Evolutionary conservation across 1,140 invertebrate species (phyloP).

Genomic region (Melitaea cinxia): DNA sequence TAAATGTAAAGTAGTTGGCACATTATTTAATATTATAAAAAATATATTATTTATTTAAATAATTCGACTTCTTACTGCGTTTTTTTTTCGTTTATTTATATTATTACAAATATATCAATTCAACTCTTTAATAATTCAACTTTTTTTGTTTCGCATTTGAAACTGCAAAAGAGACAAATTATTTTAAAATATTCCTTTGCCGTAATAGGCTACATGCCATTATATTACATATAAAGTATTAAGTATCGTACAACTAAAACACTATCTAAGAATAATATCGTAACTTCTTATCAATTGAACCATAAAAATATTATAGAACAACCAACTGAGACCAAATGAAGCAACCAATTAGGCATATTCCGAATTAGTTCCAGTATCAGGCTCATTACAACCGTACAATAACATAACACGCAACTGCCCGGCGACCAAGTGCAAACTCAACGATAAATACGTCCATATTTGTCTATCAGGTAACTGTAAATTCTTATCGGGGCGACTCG

Average conservation of each 20-base stretch:
- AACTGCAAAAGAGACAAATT: too few species aligned
- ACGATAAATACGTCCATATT: slow-evolving; percentile 79
- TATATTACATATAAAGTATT: too few species aligned
- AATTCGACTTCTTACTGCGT: neutral
- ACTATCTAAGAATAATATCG: neutral
- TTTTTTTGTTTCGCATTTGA: too few species aligned
- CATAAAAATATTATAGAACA: neutral
- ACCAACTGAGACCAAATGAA: neutral
- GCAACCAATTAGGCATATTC: slow-evolving; percentile 48
- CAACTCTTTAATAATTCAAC: too few species aligned
- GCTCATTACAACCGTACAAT: slow-evolving; percentile 66
- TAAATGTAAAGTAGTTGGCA: slow-evolving; percentile 12
- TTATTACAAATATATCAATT: too few species aligned
- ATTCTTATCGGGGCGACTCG: slow-evolving; percentile 70
- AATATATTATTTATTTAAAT: slow-evolving; percentile 4
- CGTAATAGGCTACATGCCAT: too few species aligned
- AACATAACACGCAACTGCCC: slow-evolving; percentile 55
- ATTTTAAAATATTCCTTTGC: too few species aligned
- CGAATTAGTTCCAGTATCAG: slow-evolving; percentile 54
- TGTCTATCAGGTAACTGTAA: slow-evolving; percentile 77
- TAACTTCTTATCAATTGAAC: neutral
- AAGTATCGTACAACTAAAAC: neutral
- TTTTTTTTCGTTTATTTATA: too few species aligned
- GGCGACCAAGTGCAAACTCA: slow-evolving; percentile 59
- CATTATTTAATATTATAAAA: slow-evolving; percentile 11